phyloP scores from a whole-genome alignment of 1,140 invertebrate species.

The Bombus breviceps region DNA sequence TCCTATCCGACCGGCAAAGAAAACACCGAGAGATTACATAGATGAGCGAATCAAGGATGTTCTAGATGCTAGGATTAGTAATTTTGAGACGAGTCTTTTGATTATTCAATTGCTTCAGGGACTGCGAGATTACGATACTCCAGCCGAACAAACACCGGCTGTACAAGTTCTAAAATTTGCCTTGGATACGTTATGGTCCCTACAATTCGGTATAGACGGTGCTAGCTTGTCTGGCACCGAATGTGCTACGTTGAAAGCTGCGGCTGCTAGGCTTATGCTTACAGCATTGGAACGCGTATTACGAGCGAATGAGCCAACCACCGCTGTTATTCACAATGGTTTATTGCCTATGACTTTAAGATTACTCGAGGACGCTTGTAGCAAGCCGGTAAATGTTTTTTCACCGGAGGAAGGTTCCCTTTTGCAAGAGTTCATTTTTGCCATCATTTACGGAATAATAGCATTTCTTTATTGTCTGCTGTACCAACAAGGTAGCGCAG shows the following conservation, averaged over 20 bases:
- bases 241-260: slow-evolving; percentile 83
- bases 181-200: slow-evolving; percentile 84
- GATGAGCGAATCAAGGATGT: slow-evolving; percentile 83
- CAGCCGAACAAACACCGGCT: slow-evolving; percentile 83
- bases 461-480: slow-evolving; percentile 85
- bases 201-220: slow-evolving; percentile 84
- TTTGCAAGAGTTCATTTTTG: slow-evolving; percentile 86
- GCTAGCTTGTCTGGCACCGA: slow-evolving; percentile 67
- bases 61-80: slow-evolving; percentile 82
- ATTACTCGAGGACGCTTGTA: slow-evolving; percentile 84
- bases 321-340: slow-evolving; percentile 85
- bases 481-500: slow-evolving; percentile 81
- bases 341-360: slow-evolving; percentile 85
- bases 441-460: slow-evolving; percentile 84
- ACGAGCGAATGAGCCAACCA: slow-evolving; percentile 83
- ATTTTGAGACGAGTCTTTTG: slow-evolving; percentile 84
- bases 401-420: slow-evolving; percentile 77
- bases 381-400: slow-evolving; percentile 64
- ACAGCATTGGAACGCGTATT: slow-evolving; percentile 84
- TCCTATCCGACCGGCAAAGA: slow-evolving; percentile 73
- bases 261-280: slow-evolving; percentile 84
- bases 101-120: slow-evolving; percentile 85
- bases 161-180: slow-evolving; percentile 86
- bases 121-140: slow-evolving; percentile 84
- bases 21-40: slow-evolving; percentile 82